A percentile compares a stretch with the other conserved stretches of the same genome.
Conservation (phyloP, 2,888 invertebrate species). For the Nowickia ferox region DNA sequence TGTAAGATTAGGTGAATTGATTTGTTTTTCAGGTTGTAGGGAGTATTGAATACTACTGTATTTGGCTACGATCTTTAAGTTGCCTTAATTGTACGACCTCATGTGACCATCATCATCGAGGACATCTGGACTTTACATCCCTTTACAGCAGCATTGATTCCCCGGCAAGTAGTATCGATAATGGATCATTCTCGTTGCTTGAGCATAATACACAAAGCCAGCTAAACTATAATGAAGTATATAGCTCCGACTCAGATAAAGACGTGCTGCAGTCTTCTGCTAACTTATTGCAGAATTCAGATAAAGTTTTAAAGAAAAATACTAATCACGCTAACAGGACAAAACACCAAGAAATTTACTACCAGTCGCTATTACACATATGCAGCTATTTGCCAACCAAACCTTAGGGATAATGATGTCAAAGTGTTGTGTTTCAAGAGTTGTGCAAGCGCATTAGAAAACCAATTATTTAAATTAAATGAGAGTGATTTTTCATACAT, state of each 20-base stretch:
- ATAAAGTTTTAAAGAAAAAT: no score
- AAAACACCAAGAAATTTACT: slow-evolving; percentile 36
- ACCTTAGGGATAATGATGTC: slow-evolving; percentile 40
- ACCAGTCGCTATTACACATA: slow-evolving; percentile 45
- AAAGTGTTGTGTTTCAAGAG: slow-evolving; percentile 49
- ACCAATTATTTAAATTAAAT: no score
- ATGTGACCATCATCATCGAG: slow-evolving; percentile 46
- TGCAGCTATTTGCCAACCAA: slow-evolving; percentile 53
- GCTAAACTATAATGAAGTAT: neutral
- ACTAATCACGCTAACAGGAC: slow-evolving; percentile 38
- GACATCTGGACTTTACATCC: slow-evolving; percentile 40
- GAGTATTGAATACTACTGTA: slow-evolving; percentile 10
- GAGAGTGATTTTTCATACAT: slow-evolving; percentile 44
- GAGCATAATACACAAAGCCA: no score
- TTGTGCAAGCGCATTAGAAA: slow-evolving; percentile 39
- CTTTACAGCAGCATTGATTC: slow-evolving; percentile 24
- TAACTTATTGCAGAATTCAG: neutral
- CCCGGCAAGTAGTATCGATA: slow-evolving; percentile 18
- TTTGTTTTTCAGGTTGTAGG: slow-evolving; percentile 40
- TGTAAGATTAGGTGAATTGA: slow-evolving; percentile 20
- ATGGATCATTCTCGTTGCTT: no score
- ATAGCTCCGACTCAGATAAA: slow-evolving; percentile 40
- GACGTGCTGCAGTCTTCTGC: slow-evolving; percentile 3
- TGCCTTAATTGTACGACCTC: slow-evolving; percentile 38
- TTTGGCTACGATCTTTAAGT: slow-evolving; percentile 29